Conservation (phyloP, 2,888 invertebrate genomes). For the Epirrita christyi region DNA sequence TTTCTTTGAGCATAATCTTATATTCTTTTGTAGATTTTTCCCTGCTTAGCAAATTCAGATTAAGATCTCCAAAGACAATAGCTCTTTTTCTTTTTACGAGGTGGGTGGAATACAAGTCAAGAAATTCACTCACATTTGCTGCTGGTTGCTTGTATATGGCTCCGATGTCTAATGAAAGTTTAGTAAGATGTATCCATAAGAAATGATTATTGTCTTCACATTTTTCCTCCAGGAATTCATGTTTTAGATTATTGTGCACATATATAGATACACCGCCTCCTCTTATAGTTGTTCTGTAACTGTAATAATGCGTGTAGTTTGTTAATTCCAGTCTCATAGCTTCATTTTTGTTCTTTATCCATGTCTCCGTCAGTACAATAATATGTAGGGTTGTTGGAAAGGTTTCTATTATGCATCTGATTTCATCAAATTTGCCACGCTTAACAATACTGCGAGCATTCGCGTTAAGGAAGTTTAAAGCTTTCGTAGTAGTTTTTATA, state of each 20-base stretch:
- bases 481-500: too few relatives aligned
- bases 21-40: too few relatives aligned
- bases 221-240: background rate
- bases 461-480: background rate
- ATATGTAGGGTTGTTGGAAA: background rate
- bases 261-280: background rate
- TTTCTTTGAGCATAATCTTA: too few relatives aligned
- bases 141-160: background rate
- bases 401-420: constrained; percentile 1
- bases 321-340: background rate
- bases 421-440: background rate
- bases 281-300: background rate
- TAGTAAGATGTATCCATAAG: constrained; percentile 5
- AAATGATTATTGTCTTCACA: background rate
- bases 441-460: background rate
- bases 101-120: constrained; percentile 12
- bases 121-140: background rate
- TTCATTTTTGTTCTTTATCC: background rate
- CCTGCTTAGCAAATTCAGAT: constrained; percentile 23
- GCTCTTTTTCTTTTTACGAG: constrained; percentile 10
- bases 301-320: constrained; percentile 1
- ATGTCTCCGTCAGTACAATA: background rate
- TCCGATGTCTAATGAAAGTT: background rate
- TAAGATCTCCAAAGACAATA: constrained; percentile 26
- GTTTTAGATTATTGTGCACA: background rate